These are phyloP conservation scores for Eulemur albifrons DNA, from an alignment of 2,797 vertebrate species.

Conservation along the genomic window DNA sequence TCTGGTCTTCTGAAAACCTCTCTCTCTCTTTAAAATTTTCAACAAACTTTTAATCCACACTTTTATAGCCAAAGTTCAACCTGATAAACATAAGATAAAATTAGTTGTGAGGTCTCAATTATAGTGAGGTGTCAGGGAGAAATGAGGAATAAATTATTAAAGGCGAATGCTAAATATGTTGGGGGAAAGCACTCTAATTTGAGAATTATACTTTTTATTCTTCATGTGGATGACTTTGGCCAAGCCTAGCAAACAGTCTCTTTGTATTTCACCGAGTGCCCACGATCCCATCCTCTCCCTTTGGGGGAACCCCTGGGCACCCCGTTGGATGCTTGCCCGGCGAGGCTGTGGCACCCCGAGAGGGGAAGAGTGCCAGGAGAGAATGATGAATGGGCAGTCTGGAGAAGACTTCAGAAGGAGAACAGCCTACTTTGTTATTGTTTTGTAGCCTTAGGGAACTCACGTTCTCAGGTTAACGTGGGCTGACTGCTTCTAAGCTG, in stretches of 20 bases:
- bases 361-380: neutral
- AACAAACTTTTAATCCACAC: neutral
- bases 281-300: neutral
- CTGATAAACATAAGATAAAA: neutral
- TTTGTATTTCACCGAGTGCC: neutral
- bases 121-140: neutral
- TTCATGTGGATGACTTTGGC: fast-evolving
- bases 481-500: neutral
- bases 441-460: neutral
- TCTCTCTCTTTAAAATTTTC: neutral
- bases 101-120: neutral
- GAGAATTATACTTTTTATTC: neutral
- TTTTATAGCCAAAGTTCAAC: neutral
- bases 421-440: neutral
- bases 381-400: neutral
- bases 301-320: neutral
- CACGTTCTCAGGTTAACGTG: neutral
- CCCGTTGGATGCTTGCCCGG: neutral
- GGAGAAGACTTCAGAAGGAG: neutral
- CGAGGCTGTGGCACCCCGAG: fast-evolving
- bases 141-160: neutral
- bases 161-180: neutral
- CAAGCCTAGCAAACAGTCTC: neutral
- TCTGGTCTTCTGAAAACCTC: neutral
- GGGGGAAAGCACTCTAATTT: neutral